Conservation (phyloP, 2,113 vertebrate species). For the Otis tarda region DNA sequence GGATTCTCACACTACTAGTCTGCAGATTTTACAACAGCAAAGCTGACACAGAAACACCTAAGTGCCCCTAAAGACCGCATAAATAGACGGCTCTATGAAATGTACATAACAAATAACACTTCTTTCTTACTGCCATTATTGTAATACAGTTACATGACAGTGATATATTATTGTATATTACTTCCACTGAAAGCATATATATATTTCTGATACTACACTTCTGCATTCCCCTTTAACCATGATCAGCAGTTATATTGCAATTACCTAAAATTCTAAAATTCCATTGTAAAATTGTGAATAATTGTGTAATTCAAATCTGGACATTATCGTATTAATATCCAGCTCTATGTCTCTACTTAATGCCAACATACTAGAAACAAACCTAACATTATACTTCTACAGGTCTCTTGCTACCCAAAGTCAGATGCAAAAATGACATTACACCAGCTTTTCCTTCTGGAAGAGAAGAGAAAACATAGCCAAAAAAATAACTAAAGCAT, state of each 20-base stretch:
- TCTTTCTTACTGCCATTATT: not conserved
- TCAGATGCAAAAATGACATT: conserved; percentile 18
- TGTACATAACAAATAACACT: not conserved
- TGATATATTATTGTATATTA: not conserved
- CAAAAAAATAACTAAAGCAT: conserved; percentile 17
- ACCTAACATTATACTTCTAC: not conserved
- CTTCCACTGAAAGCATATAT: not conserved
- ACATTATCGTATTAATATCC: not conserved
- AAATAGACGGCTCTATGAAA: not conserved
- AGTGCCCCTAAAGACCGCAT: not conserved
- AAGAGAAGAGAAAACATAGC: not conserved
- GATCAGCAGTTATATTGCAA: not conserved
- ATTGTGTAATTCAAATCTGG: not conserved
- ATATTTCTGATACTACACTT: not conserved
- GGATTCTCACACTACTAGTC: not conserved
- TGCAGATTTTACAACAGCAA: not conserved
- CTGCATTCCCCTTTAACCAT: not conserved
- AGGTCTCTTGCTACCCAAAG: not conserved
- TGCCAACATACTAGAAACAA: not conserved
- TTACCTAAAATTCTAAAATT: not conserved
- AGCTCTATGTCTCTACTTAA: not conserved
- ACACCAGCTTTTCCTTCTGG: not conserved
- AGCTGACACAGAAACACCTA: not conserved
- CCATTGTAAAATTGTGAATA: not conserved
- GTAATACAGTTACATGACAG: not conserved